Percentiles rank a stretch among this genome's conserved stretches.
Conservation (phyloP, 2,888 invertebrate genomes). For the Thereva nobilitata region DNA sequence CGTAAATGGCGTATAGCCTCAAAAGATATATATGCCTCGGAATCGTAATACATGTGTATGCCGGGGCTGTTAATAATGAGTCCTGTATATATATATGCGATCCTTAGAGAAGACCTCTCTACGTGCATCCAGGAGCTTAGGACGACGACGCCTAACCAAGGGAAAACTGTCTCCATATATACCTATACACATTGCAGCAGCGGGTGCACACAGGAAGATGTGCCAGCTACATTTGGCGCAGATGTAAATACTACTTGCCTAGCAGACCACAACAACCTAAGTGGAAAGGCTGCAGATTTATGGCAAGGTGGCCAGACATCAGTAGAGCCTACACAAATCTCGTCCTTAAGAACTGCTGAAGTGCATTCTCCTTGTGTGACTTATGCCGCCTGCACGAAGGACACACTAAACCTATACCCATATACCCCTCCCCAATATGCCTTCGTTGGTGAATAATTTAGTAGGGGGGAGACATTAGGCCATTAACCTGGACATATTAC, state of each 20-base stretch:
- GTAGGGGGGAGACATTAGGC: constrained; percentile 27
- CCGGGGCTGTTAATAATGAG: constrained; percentile 21
- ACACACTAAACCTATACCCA: neutral
- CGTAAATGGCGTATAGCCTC: constrained; percentile 17
- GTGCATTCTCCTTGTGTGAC: neutral
- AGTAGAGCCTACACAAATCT: neutral
- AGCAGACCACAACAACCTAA: constrained; percentile 23
- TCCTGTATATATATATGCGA: constrained; percentile 11
- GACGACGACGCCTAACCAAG: neutral
- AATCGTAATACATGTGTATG: constrained; percentile 5
- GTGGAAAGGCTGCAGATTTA: constrained; percentile 9
- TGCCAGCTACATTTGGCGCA: constrained; percentile 33
- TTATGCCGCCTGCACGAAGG: constrained; percentile 3
- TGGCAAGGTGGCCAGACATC: constrained; percentile 14
- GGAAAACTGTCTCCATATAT: constrained; percentile 23
- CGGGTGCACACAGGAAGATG: constrained; percentile 20
- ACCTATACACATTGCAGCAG: neutral
- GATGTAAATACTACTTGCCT: constrained; percentile 28
- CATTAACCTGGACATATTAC: constrained; percentile 36
- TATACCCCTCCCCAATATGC: constrained; percentile 12
- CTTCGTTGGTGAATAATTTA: constrained; percentile 34
- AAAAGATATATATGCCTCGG: constrained; percentile 20
- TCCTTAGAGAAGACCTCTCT: constrained; percentile 5
- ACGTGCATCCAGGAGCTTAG: neutral
- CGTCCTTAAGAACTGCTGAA: neutral